These are phyloP conservation scores for Phortica magna DNA, from an alignment of 2,888 invertebrate genomes.

Conservation along the genomic window DNA sequence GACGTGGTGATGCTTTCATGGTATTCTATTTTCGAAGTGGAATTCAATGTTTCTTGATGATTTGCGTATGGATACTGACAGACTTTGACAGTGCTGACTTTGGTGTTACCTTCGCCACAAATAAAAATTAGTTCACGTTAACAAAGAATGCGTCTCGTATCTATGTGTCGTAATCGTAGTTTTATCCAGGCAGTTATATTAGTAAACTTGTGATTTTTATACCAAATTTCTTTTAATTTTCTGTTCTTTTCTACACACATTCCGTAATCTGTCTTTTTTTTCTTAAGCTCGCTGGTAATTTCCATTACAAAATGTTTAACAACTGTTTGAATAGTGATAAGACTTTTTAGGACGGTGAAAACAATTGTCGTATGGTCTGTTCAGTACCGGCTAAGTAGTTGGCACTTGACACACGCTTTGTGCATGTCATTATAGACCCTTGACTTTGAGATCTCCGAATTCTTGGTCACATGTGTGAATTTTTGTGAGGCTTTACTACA, in stretches of 20 bases:
- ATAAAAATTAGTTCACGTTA: no score
- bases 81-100: no score
- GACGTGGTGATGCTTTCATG: constrained; percentile 53
- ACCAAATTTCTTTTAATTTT: neutral
- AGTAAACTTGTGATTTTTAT: no score
- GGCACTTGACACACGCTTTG: neutral
- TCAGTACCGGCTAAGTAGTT: neutral
- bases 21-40: neutral
- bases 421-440: no score
- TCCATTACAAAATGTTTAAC: constrained; percentile 12
- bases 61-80: no score
- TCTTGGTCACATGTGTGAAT: no score
- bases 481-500: no score
- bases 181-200: no score
- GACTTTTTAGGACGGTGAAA: neutral
- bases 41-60: neutral
- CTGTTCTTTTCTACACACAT: neutral
- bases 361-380: neutral
- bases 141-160: no score
- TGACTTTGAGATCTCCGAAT: no score
- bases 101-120: no score
- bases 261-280: neutral
- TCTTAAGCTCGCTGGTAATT: neutral
- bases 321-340: constrained; percentile 14
- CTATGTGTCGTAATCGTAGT: no score